Conservation (phyloP, 2,888 invertebrate species). For the Piscicola geometra region DNA sequence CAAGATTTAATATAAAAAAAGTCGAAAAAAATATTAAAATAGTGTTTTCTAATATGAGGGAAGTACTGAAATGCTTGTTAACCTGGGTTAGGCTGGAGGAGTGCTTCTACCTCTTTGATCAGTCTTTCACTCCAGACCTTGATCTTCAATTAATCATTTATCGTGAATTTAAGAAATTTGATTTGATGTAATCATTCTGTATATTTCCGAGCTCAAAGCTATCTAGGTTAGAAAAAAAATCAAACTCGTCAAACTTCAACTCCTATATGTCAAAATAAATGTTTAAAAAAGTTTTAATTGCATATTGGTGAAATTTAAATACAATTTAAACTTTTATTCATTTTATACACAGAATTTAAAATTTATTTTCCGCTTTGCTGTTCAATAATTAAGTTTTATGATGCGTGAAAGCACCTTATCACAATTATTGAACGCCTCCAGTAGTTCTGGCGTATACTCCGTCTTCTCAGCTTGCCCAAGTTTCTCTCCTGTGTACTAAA, state of each 20-base stretch:
- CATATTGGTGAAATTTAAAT: too few species aligned
- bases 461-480: slow-evolving; percentile 79
- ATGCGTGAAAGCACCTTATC: slow-evolving; percentile 62
- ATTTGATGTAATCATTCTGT: too few species aligned
- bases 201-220: too few species aligned
- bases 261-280: neutral
- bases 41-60: neutral
- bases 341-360: too few species aligned
- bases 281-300: neutral
- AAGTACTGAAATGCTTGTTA: neutral
- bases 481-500: slow-evolving; percentile 82
- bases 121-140: slow-evolving; percentile 80
- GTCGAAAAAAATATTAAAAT: neutral
- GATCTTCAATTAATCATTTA: too few species aligned
- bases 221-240: too few species aligned
- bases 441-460: slow-evolving; percentile 82
- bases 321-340: too few species aligned
- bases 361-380: too few species aligned
- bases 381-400: too few species aligned
- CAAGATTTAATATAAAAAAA: neutral
- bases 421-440: slow-evolving; percentile 75
- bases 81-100: slow-evolving; percentile 78
- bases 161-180: too few species aligned
- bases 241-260: too few species aligned
- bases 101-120: slow-evolving; percentile 72